Conservation (phyloP, 2,888 invertebrate species). For the Drosophila mimica region DNA sequence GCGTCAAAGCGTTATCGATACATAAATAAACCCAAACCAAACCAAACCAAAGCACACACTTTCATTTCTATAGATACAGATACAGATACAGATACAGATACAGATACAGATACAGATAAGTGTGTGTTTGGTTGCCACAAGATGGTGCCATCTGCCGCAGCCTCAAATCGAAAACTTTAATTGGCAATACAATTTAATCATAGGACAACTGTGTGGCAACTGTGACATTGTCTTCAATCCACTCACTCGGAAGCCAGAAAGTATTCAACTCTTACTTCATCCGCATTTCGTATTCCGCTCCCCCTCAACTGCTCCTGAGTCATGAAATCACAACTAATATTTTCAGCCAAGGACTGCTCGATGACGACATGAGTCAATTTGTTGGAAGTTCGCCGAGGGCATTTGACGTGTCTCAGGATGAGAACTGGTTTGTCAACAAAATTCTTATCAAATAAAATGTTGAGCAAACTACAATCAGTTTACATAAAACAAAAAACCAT, state of each 20-base stretch:
- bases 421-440: too few relatives aligned
- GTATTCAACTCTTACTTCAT: neutral
- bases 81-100: neutral
- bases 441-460: neutral
- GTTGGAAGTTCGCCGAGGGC: neutral
- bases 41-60: neutral
- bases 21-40: conserved; percentile 15
- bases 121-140: conserved; percentile 1
- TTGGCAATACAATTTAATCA: conserved; percentile 52
- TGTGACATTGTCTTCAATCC: conserved; percentile 18
- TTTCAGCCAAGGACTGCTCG: conserved; percentile 34
- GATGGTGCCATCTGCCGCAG: conserved; percentile 3
- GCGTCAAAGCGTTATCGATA: conserved; percentile 47
- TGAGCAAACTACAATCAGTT: neutral
- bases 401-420: neutral
- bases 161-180: conserved; percentile 32
- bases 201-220: conserved; percentile 22
- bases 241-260: neutral
- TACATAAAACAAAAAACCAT: too few relatives aligned
- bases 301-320: neutral
- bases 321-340: conserved; percentile 42
- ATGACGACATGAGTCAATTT: conserved; percentile 33
- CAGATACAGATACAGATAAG: neutral
- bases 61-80: neutral
- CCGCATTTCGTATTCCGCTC: neutral